Conservation (phyloP, 1,140 invertebrate genomes). For the Drosophila prosaltans region DNA sequence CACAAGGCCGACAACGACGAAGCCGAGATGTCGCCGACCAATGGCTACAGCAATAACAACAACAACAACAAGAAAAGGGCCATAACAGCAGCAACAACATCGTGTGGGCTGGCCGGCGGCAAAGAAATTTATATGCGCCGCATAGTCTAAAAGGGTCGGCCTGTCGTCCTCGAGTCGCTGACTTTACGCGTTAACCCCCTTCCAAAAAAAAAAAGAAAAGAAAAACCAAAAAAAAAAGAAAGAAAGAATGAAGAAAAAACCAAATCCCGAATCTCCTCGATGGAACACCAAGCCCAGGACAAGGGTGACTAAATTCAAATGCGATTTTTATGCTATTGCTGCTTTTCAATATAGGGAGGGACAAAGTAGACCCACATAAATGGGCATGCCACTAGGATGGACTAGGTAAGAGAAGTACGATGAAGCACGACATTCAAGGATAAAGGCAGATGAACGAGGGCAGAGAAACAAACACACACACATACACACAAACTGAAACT, state of each 20-base stretch:
- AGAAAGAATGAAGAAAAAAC: neutral
- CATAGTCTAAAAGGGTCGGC: constrained; percentile 77
- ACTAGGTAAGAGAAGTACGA: constrained; percentile 11
- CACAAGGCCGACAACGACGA: constrained; percentile 77
- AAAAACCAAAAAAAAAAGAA: neutral
- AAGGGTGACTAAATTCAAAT: constrained; percentile 75
- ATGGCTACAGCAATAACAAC: constrained; percentile 37
- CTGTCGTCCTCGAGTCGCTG: constrained; percentile 49
- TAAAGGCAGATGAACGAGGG: constrained; percentile 1
- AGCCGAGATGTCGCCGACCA: constrained; percentile 60
- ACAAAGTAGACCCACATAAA: constrained; percentile 14
- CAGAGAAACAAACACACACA: constrained; percentile 47
- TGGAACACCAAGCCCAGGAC: constrained; percentile 16
- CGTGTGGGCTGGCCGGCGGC: constrained; percentile 42
- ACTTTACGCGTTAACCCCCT: constrained; percentile 62
- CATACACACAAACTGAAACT: constrained; percentile 39
- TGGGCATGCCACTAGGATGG: constrained; percentile 32
- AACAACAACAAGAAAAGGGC: constrained; percentile 38
- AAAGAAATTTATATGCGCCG: constrained; percentile 76
- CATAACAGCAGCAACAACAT: constrained; percentile 38
- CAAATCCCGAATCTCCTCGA: neutral
- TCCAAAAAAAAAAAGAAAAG: neutral
- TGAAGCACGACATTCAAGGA: neutral
- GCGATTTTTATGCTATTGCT: constrained; percentile 80
- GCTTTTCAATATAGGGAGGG: constrained; percentile 68